Evolutionary conservation across 2,797 vertebrate species (phyloP), one percentile per base, ranked within the genome.

Genomic region (Brachyrhaphis roseni): DNA sequence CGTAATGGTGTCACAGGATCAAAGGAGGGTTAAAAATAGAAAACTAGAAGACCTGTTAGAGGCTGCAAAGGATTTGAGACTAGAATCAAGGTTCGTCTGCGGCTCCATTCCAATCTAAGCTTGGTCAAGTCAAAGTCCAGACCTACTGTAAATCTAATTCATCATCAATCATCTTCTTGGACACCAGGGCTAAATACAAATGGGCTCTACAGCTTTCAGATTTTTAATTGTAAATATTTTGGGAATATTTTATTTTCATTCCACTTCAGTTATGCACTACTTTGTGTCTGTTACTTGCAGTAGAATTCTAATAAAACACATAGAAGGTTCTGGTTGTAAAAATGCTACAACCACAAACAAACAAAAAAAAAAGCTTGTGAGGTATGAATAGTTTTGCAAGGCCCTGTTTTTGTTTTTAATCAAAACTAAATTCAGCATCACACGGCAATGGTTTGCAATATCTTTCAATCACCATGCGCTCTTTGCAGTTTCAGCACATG

Each of bases 401-500:
- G 64, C 10, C 11, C 55, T 59, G 55, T 28, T 31, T n/a, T 28
- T 59, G 55, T 28, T 59, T 59, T 71, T 47, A 71, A 66, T 84
- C 71, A 57, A 43, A 53, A n/a, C 55, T 82, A 76, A 59, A 23
- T 45, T 74, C 57, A 68, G 20, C 36, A 68, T 68, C 66, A 41
- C 26, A 26, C 12, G 11, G 39, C 23, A 43, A 41, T 47, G 3
- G 23, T 64, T 80, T 82, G 51, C 70, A 76, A 78, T 59, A 36
- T 72, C 46, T 81, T 72, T 26, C 31, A 79, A 43, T 23, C 26
- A 71, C n/a, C 75, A 82, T 79, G 68, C 75, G 5, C 34, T 53
- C 62, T 55, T 46, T 78, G 55, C 68, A 6, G 80, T 88, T 86
- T 75, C 15, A 72, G 1, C 75, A 77, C 41, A 57, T 85, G 75